Conservation (phyloP, 2,113 vertebrate species). For the Gallinago media region DNA sequence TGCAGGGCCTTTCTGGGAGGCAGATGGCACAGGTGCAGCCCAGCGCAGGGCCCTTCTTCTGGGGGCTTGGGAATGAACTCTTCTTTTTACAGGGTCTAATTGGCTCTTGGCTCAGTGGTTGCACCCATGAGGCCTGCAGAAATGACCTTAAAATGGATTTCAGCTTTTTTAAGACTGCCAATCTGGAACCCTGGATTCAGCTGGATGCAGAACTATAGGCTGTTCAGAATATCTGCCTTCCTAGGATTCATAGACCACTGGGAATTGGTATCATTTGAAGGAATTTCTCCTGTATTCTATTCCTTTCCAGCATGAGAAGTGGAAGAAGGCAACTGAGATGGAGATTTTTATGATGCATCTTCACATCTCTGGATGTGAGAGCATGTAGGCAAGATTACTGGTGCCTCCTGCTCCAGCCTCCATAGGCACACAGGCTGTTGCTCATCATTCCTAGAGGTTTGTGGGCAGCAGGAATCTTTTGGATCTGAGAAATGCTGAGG, state of each 20-base stretch:
- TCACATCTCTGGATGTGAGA: neutral
- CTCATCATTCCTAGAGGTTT: neutral
- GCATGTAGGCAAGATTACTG: neutral
- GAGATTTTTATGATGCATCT: neutral
- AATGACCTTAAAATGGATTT: neutral
- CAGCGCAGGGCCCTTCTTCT: neutral
- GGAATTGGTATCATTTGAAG: neutral
- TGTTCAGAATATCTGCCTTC: neutral
- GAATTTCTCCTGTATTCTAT: neutral
- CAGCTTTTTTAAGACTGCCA: neutral
- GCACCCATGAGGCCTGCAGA: neutral
- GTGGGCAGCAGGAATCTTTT: neutral
- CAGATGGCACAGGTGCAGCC: neutral
- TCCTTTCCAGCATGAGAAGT: neutral
- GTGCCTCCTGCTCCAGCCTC: neutral
- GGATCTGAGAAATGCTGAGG: neutral
- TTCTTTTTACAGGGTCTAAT: neutral
- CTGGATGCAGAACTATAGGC: neutral
- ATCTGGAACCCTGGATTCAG: neutral
- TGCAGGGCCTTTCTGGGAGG: neutral
- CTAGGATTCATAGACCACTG: neutral
- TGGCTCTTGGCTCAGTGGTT: neutral
- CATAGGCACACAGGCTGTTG: rapidly evolving
- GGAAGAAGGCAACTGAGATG: neutral
- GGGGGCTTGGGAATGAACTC: neutral